Evolutionary conservation across 2,797 vertebrate genomes (phyloP), one percentile per base, ranked within the genome.

Genomic region (Arremon aurantiirostris): DNA sequence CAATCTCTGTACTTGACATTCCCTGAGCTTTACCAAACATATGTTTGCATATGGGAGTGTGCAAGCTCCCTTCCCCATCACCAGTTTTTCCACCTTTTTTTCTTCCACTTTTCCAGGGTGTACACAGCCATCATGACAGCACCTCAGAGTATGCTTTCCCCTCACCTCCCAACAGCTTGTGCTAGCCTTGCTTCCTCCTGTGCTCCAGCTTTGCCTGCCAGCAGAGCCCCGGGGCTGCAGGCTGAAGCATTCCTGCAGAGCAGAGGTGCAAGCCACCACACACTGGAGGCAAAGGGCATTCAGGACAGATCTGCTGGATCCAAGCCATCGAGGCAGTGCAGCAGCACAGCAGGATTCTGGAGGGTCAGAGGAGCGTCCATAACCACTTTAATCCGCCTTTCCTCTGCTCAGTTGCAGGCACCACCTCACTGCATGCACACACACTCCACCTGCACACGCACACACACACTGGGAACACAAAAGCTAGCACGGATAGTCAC

Each of bases 131-230:
- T 18, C 39, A 11, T 2, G 14, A 35, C 49, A 46, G 30, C 3
- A 2, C 15, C 52, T 37, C 39, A n/a, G 37, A 35, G 5, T 3
- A 30, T 7, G 7, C 1, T 6, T 21, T 11, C 5, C 65, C 11
- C 5, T 27, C 14, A 35, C 12, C n/a, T 46, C 56, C 34, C 69
- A 30, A 7, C 5, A 70, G 34, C 21, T 23, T 8, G 23, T 12
- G 6, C 41, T 59, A 34, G 18, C 14, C 6, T 68, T 71, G 39
- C 42, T 61, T 70, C 26, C n/a, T 56, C 17, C 35, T 21, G 0
- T 23, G 24, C 23, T 32, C 11, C 16, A 30, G 37, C 28, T 26
- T 4, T 14, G 14, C 21, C 16, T 60, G 46, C 42, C 41, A 82
- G 35, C 44, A 10, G 34, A 53, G 39, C 6, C 37, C 26, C 2